These are phyloP conservation scores for Podarcis siculus DNA, from an alignment of 2,797 vertebrate genomes.

Conservation along the genomic window DNA sequence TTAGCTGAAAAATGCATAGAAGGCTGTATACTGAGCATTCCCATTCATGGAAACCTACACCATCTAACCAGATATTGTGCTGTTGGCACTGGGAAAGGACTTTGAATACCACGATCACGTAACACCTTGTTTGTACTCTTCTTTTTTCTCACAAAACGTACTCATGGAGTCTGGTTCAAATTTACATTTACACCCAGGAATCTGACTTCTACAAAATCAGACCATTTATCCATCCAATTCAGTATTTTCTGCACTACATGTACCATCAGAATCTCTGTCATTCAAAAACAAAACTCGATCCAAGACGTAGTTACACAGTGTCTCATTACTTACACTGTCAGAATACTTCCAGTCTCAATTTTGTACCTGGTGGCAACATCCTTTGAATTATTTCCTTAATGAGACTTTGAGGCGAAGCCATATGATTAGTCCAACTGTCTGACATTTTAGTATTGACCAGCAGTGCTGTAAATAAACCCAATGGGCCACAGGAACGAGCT, in stretches of 20 bases:
- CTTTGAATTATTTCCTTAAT: background rate
- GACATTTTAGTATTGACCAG: background rate
- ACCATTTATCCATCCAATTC: too few relatives aligned
- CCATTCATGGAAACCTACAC: background rate
- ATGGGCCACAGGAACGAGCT: background rate
- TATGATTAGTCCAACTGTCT: too few relatives aligned
- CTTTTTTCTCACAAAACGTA: background rate
- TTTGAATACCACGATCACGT: background rate
- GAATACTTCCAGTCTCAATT: background rate
- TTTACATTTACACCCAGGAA: fast-evolving
- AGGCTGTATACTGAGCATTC: background rate
- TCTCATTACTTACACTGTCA: background rate
- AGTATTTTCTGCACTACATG: background rate
- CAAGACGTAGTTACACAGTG: background rate
- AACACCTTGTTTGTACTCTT: background rate
- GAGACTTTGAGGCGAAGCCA: background rate
- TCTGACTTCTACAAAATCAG: too few relatives aligned
- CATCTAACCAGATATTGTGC: background rate
- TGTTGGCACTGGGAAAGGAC: background rate
- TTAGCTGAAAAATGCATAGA: too few relatives aligned
- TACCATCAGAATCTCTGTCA: fast-evolving
- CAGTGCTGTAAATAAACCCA: background rate
- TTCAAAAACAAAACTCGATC: background rate
- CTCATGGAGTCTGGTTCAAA: conserved; percentile 6
- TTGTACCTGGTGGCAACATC: background rate